Conservation (phyloP, 1,140 invertebrate genomes). For the Cyrtorhinus lividipennis region DNA sequence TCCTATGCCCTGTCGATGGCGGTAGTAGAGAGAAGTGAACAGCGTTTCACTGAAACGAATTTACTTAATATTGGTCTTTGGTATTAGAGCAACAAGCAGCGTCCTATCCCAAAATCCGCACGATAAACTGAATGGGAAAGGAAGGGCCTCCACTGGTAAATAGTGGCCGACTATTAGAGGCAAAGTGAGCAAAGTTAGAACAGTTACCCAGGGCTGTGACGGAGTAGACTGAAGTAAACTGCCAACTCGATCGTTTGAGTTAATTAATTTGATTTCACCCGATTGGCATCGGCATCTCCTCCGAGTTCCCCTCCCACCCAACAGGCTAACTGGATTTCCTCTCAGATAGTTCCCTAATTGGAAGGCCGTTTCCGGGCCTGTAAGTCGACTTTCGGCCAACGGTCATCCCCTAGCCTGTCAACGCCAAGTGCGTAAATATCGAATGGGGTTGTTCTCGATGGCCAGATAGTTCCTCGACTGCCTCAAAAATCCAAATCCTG, state of each 20-base stretch:
- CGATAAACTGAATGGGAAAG: not conserved
- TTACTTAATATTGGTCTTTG: no score
- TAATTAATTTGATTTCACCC: conserved; percentile 7
- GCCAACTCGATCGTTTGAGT: conserved; percentile 9
- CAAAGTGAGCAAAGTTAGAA: not conserved
- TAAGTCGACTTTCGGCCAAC: not conserved
- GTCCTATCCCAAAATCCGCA: not conserved
- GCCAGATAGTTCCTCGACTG: no score
- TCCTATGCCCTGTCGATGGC: no score
- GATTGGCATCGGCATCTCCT: conserved; percentile 5
- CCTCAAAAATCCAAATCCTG: no score
- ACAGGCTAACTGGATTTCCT: conserved; percentile 1
- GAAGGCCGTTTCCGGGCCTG: not conserved
- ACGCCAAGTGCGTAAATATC: no score
- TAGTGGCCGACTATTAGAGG: not conserved
- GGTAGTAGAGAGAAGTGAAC: no score
- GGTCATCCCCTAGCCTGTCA: not conserved
- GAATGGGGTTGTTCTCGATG: no score
- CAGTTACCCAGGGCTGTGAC: conserved; percentile 1
- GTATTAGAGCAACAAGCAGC: no score
- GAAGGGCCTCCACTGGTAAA: not conserved
- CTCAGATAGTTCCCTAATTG: conserved; percentile 8
- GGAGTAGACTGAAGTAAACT: conserved; percentile 1
- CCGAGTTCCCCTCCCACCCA: not conserved
- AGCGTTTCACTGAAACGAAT: no score